Conservation (phyloP, 2,888 invertebrate genomes). For the Acronicta alni region DNA sequence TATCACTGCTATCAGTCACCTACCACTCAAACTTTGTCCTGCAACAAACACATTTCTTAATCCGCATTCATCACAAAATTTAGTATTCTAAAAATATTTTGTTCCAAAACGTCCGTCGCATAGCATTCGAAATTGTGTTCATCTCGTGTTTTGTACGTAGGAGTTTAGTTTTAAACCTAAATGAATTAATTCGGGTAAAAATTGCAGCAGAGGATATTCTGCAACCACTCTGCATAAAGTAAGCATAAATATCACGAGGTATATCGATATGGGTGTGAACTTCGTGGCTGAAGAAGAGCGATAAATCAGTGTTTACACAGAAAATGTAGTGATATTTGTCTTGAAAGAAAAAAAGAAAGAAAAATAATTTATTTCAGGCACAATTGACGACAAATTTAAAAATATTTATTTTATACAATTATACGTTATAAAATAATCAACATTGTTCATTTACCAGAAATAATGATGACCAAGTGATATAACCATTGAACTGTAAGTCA, state of each 20-base stretch:
- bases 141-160: conserved; percentile 11
- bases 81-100: neutral
- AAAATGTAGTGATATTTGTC: too few relatives aligned
- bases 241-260: conserved; percentile 77
- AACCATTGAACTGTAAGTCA: too few relatives aligned
- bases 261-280: conserved; percentile 66
- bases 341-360: too few relatives aligned
- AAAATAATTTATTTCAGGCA: too few relatives aligned
- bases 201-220: conserved; percentile 72
- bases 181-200: conserved; percentile 76
- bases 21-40: neutral
- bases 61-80: neutral
- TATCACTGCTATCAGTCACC: neutral
- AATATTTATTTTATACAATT: too few relatives aligned
- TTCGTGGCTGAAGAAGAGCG: conserved; percentile 52
- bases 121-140: conserved; percentile 9
- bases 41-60: neutral
- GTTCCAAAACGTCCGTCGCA: conserved; percentile 3
- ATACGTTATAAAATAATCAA: too few relatives aligned
- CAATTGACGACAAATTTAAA: too few relatives aligned
- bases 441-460: too few relatives aligned
- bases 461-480: too few relatives aligned
- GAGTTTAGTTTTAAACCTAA: conserved; percentile 75
- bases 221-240: conserved; percentile 75
- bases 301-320: neutral